Percentiles rank a stretch among this genome's conserved stretches.
Evolutionary conservation across 2,113 vertebrate genomes (phyloP).

Genomic region (Anarhynchus alexandrinus): DNA sequence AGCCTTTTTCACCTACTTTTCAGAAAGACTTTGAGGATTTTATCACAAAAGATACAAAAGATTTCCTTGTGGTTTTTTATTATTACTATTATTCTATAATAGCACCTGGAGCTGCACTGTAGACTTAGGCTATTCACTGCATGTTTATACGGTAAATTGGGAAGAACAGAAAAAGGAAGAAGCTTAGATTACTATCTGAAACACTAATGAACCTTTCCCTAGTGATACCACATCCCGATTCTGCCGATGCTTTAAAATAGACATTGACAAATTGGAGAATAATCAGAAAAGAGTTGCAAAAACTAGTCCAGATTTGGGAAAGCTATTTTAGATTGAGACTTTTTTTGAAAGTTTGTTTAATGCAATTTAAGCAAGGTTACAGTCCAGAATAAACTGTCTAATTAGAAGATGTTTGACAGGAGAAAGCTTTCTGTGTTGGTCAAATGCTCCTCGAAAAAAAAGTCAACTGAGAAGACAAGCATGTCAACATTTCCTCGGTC

Average conservation of each 20-base stretch:
- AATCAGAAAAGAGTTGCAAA: not conserved
- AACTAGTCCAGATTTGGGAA: not conserved
- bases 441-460: accelerated
- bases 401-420: not conserved
- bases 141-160: not conserved
- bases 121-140: not conserved
- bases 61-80: not conserved
- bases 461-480: not conserved
- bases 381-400: not conserved
- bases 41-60: conserved; percentile 47
- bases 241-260: not conserved
- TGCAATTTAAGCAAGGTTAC: not conserved
- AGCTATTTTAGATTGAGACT: not conserved
- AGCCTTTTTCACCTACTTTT: conserved; percentile 56
- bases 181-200: not conserved
- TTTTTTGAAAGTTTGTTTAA: not conserved
- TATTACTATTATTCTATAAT: not conserved
- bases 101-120: not conserved
- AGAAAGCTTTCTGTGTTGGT: not conserved
- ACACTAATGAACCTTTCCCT: not conserved
- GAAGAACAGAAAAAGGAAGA: not conserved
- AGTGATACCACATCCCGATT: accelerated
- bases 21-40: conserved; percentile 55
- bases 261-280: not conserved
- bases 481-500: not conserved